Percentiles rank a stretch among this genome's conserved stretches.
Conservation (phyloP, 1,140 invertebrate species). For the Tetraneura akinire region DNA sequence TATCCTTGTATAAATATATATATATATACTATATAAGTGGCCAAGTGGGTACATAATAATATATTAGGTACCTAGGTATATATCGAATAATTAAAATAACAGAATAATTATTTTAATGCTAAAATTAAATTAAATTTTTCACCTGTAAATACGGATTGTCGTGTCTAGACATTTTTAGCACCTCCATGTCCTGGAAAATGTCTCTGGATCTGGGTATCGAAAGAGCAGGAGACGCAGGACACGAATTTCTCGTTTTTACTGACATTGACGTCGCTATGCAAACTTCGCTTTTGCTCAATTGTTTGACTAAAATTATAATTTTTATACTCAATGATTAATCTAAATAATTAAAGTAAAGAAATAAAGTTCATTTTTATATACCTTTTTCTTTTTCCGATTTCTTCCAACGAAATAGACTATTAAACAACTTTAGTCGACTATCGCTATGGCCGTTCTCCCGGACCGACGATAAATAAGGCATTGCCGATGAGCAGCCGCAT, state of each 20-base stretch:
- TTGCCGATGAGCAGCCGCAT: conserved; percentile 36
- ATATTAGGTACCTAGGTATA: no score
- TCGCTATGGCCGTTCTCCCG: conserved; percentile 32
- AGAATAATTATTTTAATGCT: no score
- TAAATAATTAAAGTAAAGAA: neutral
- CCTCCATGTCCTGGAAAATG: conserved; percentile 65
- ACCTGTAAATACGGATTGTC: conserved; percentile 82
- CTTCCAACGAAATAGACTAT: conserved; percentile 39
- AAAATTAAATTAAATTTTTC: neutral
- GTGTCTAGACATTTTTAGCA: conserved; percentile 72
- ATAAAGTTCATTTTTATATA: neutral
- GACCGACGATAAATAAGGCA: conserved; percentile 44
- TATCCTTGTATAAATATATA: no score
- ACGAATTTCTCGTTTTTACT: conserved; percentile 52
- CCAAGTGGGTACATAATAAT: no score
- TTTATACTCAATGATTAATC: neutral
- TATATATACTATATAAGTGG: no score
- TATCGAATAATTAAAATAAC: no score
- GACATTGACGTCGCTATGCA: conserved; percentile 42
- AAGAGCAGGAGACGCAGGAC: conserved; percentile 60
- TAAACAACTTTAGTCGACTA: conserved; percentile 37
- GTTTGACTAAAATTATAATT: conserved; percentile 1
- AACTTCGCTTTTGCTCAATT: conserved; percentile 45
- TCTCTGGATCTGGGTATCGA: conserved; percentile 71
- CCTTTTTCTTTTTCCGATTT: conserved; percentile 47